phyloP scores from a whole-genome alignment of 1,140 invertebrate species.

The Stegodyphus dumicola region DNA sequence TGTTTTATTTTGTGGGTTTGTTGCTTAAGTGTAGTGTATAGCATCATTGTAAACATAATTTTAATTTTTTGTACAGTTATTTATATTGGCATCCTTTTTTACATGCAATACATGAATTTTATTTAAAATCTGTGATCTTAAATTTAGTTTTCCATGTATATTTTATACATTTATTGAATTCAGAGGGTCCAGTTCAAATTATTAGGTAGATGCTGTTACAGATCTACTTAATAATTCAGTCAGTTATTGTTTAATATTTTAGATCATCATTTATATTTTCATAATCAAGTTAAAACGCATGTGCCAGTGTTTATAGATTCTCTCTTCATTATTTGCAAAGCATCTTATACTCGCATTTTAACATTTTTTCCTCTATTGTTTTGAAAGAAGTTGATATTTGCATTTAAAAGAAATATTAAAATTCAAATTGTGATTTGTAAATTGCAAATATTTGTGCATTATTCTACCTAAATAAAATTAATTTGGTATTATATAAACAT shows the following conservation, averaged over 20 bases:
- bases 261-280: no score
- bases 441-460: not conserved
- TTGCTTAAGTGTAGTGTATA: not conserved
- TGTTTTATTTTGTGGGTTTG: not conserved
- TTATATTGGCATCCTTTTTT: not conserved
- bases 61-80: not conserved
- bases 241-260: no score
- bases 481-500: no score
- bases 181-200: no score
- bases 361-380: not conserved
- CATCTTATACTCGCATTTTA: no score
- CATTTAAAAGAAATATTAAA: not conserved
- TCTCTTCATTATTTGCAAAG: no score
- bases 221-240: no score
- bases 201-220: no score
- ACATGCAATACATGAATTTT: not conserved
- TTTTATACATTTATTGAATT: no score
- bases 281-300: no score
- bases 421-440: not conserved
- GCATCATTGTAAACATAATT: not conserved
- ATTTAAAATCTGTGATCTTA: conserved; percentile 35
- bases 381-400: not conserved
- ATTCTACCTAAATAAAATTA: not conserved
- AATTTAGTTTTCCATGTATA: not conserved
- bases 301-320: no score